These are phyloP conservation scores for Anas bahamensis DNA, from an alignment of 2,797 vertebrate species.

Conservation along the genomic window DNA sequence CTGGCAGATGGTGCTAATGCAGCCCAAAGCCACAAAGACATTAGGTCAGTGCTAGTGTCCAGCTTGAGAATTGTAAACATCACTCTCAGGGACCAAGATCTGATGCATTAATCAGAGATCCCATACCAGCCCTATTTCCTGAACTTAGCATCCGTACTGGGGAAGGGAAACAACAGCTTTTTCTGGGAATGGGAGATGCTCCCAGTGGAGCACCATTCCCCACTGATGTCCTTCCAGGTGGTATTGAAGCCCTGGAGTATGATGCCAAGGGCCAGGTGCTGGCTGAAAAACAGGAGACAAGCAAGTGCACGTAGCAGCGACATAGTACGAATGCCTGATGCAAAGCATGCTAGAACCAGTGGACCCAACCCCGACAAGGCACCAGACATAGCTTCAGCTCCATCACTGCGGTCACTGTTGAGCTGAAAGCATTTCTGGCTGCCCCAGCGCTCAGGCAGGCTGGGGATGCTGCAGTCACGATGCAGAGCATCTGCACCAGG, in stretches of 20 bases:
- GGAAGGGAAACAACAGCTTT: neutral
- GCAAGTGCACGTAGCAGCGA: neutral
- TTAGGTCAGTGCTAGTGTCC: neutral
- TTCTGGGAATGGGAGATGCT: neutral
- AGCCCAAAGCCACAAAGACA: conserved; percentile 29
- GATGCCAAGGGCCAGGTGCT: neutral
- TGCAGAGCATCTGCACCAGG: neutral
- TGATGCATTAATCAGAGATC: conserved; percentile 3
- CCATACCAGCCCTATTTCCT: neutral
- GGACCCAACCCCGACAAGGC: neutral
- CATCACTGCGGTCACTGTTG: neutral
- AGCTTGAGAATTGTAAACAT: conserved; percentile 12
- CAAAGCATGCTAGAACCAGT: neutral
- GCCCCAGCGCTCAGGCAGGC: neutral
- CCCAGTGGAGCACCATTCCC: no score
- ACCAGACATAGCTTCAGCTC: neutral
- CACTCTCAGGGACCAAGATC: neutral
- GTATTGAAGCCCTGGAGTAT: neutral
- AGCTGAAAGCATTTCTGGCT: neutral
- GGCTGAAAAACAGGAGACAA: neutral
- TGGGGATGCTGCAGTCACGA: rapidly evolving
- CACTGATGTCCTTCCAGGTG: rapidly evolving
- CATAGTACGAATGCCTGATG: neutral
- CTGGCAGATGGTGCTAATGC: conserved; percentile 27
- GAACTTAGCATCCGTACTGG: neutral